A percentile compares a stretch with the other conserved stretches of the same genome.
Conservation (phyloP, 2,888 invertebrate genomes). For the Polymixis flavicincta region DNA sequence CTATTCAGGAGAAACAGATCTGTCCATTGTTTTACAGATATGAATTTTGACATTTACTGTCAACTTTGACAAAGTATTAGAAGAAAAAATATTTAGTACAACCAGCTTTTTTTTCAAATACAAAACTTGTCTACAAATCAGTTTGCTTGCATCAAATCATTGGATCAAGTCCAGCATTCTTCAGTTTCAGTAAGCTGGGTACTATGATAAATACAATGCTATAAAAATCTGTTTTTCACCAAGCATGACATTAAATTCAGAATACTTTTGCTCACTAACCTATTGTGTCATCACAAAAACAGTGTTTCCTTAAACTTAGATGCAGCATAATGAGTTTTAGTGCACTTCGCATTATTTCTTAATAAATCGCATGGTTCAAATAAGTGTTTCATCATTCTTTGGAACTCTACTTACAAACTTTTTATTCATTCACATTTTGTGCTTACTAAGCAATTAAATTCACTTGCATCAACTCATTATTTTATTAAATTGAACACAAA, state of each 20-base stretch:
- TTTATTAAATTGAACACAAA: background rate
- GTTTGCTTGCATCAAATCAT: slow-evolving; percentile 8
- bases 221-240: background rate
- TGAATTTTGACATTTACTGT: slow-evolving; percentile 66
- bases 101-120: slow-evolving; percentile 31
- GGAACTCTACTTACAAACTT: slow-evolving; percentile 6
- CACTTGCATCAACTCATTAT: slow-evolving; percentile 7
- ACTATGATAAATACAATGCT: background rate
- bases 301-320: background rate
- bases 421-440: slow-evolving; percentile 4
- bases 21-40: slow-evolving; percentile 74
- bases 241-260: background rate
- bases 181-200: background rate
- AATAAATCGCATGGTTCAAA: slow-evolving; percentile 14
- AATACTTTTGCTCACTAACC: background rate
- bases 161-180: slow-evolving; percentile 3
- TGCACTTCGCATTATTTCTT: slow-evolving; percentile 4
- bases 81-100: slow-evolving; percentile 34
- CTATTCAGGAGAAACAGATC: slow-evolving; percentile 60
- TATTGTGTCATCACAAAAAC: background rate
- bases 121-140: background rate
- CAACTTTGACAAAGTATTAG: slow-evolving; percentile 59
- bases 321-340: background rate
- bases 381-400: background rate
- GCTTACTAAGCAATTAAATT: slow-evolving; percentile 11